Evolutionary conservation across 2,888 invertebrate species (phyloP).

Genomic region (Patella caerulea): DNA sequence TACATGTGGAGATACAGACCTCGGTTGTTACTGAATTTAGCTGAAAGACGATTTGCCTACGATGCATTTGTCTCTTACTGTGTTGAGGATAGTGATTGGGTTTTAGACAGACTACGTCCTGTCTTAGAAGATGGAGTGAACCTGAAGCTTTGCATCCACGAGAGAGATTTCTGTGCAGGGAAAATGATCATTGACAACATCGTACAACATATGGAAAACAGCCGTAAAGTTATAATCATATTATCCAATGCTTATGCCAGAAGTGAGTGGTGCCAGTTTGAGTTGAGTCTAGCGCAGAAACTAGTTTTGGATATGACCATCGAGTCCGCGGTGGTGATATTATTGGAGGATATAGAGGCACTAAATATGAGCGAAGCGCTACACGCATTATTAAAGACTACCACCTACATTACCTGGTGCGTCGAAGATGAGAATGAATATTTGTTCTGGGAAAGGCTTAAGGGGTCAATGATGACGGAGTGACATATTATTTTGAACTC

Average conservation of each 20-base stretch:
- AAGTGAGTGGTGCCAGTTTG: slow-evolving; percentile 83
- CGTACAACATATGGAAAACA: slow-evolving; percentile 80
- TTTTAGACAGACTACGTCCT: slow-evolving; percentile 77
- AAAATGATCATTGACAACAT: slow-evolving; percentile 81
- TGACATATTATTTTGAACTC: too few species aligned
- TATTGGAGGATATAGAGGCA: slow-evolving; percentile 79
- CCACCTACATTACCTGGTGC: slow-evolving; percentile 80
- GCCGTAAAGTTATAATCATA: slow-evolving; percentile 78
- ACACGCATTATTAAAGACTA: slow-evolving; percentile 79
- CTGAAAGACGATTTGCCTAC: slow-evolving; percentile 66
- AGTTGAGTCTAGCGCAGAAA: slow-evolving; percentile 81
- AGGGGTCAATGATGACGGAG: background rate
- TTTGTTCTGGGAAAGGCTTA: background rate
- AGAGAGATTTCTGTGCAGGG: slow-evolving; percentile 81
- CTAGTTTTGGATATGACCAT: slow-evolving; percentile 69
- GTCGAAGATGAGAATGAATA: background rate
- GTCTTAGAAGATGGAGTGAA: slow-evolving; percentile 76
- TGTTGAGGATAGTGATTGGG: slow-evolving; percentile 79
- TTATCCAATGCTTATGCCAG: slow-evolving; percentile 78
- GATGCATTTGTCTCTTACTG: slow-evolving; percentile 82
- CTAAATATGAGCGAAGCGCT: slow-evolving; percentile 77
- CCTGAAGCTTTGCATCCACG: slow-evolving; percentile 77
- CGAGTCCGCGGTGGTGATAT: slow-evolving; percentile 78
- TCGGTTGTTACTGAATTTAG: slow-evolving; percentile 39
- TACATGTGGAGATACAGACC: slow-evolving; percentile 4